phyloP scores from a whole-genome alignment of 2,888 invertebrate genomes.

The Pseudeuparius sepicola region DNA sequence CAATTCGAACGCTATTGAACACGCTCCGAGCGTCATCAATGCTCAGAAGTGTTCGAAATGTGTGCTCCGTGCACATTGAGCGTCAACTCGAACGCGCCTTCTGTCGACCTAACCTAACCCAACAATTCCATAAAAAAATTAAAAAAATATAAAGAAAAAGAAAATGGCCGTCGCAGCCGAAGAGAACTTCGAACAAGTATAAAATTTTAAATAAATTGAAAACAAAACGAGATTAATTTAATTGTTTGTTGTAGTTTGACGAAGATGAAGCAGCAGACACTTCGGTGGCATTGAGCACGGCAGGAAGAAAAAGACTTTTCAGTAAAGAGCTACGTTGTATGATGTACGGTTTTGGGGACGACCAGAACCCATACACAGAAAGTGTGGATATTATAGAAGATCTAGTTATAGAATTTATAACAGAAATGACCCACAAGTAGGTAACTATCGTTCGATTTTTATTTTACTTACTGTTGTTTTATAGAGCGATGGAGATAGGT shows the following conservation, averaged over 20 bases:
- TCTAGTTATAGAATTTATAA: constrained; percentile 93
- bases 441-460: constrained; percentile 9
- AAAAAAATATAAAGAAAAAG: no score
- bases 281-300: constrained; percentile 47
- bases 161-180: no score
- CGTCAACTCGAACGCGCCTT: no score
- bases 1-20: no score
- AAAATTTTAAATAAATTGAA: constrained; percentile 4
- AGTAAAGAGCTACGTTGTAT: constrained; percentile 91
- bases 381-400: constrained; percentile 97
- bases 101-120: no score
- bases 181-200: constrained; percentile 32
- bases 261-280: constrained; percentile 63
- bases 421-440: constrained; percentile 80
- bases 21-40: no score
- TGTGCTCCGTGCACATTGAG: no score
- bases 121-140: no score
- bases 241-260: constrained; percentile 44
- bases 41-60: no score
- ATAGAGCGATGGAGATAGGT: constrained; percentile 92
- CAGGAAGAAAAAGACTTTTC: constrained; percentile 73
- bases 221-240: neutral
- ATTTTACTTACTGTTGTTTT: neutral
- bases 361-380: constrained; percentile 97
- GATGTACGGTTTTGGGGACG: constrained; percentile 99